Evolutionary conservation across 1,140 invertebrate genomes (phyloP), one percentile per base, ranked within the genome.

Genomic region (Bombus haemorrhoidalis): DNA sequence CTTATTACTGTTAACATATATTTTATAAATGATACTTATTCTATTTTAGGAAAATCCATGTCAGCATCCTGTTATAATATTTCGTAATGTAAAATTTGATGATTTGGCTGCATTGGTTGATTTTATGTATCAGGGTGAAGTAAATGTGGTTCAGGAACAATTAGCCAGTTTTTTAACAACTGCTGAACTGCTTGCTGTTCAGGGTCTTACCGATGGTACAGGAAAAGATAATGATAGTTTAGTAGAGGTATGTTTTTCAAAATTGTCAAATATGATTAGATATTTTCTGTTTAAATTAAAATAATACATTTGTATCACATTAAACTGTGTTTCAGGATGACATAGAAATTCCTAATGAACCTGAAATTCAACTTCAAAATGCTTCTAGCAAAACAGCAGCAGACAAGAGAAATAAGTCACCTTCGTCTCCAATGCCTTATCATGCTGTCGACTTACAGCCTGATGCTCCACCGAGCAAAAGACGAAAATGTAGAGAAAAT

Each of bases 31-130:
- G 43, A 41, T 25, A 2, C 39, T 62, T 66, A 18, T 74, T 81
- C 88, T 88, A 82, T 95, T 95, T 34, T 86, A 96, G 95, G 97
- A 98, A 94, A 98, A 98, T 94, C 97, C 97, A 47, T 98, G 97
- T 92, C 97, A 97, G 86, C 98, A 98, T 95, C 98, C 98, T 81
- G 97, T 98, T 66, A 97, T 98, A 84, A 98, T 98, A 94, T 97
- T 98, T 92, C 96, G 97, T 91, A 98, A 98, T 94, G 97, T 98
- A 66, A 97, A 97, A 92, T 98, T 96, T 91, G 97, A 97, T 89
- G 97, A 98, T 94, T 95, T 98, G 90, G 96, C 96, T 90, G 97
- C 97, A 34, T 96, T 98, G 78, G 96, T 98, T 37, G 97, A 98
- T 92, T 98, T 98, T 92, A 98, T 98, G 97, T 98, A 98, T 92